Conservation (phyloP, 1,140 invertebrate genomes). For the Megathymus violae region DNA sequence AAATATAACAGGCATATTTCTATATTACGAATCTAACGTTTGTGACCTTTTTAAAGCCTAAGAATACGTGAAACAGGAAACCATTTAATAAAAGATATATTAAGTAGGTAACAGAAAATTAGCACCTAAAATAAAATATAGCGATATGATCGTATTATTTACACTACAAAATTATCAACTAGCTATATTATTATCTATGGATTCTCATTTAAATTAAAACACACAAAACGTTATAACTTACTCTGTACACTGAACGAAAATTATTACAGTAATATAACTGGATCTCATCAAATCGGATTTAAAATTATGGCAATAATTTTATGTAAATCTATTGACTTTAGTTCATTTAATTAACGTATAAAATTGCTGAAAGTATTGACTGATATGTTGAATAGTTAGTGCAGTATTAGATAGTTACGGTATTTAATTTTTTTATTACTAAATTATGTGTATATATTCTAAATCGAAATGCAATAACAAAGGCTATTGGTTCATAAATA, state of each 20-base stretch:
- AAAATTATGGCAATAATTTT: constrained; percentile 73
- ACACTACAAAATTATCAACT: constrained; percentile 70
- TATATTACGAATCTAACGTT: constrained; percentile 38
- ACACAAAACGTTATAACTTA: constrained; percentile 78
- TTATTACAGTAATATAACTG: constrained; percentile 59
- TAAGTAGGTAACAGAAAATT: constrained; percentile 60
- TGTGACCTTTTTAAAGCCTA: constrained; percentile 68
- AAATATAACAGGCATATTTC: constrained; percentile 11
- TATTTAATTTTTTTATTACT: constrained; percentile 28
- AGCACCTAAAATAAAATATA: constrained; percentile 79
- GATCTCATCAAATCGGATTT: constrained; percentile 60
- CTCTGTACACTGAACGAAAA: constrained; percentile 69
- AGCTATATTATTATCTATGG: constrained; percentile 73
- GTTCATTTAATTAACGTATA: constrained; percentile 31
- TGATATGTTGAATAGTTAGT: constrained; percentile 35
- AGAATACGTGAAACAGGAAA: constrained; percentile 44
- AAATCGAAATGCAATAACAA: constrained; percentile 40
- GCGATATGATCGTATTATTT: constrained; percentile 73
- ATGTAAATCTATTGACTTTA: constrained; percentile 54
- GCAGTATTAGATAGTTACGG: constrained; percentile 1
- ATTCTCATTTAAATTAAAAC: constrained; percentile 68
- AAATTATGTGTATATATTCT: constrained; percentile 1
- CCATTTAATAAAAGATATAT: constrained; percentile 43
- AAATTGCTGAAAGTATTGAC: constrained; percentile 19
- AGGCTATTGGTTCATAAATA: constrained; percentile 7